phyloP scores from a whole-genome alignment of 1,140 invertebrate genomes.

The Gyrodactylus salaris region DNA sequence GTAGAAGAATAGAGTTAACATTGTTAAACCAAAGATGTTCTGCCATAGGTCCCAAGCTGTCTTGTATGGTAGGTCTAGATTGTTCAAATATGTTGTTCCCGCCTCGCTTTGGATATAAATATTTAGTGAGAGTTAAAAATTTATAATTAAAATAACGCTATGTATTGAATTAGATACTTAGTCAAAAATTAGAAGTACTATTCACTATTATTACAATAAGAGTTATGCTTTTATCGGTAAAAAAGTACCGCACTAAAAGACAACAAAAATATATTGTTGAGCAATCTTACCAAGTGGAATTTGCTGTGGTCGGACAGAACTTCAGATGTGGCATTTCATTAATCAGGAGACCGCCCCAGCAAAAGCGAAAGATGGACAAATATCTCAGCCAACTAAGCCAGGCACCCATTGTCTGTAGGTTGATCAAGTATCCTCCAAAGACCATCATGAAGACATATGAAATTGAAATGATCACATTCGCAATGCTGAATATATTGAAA shows the following conservation, averaged over 20 bases:
- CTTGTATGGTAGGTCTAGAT: slow-evolving; percentile 12
- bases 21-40: slow-evolving; percentile 12
- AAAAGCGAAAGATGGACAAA: slow-evolving; percentile 9
- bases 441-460: slow-evolving; percentile 7
- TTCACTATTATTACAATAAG: background rate
- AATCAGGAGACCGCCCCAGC: background rate
- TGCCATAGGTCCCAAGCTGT: slow-evolving; percentile 15
- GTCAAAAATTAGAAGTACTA: background rate
- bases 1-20: slow-evolving; percentile 12
- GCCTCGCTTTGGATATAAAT: background rate
- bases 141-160: background rate
- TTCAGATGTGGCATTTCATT: background rate
- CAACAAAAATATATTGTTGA: background rate
- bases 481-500: slow-evolving; percentile 8
- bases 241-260: background rate
- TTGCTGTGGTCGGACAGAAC: background rate
- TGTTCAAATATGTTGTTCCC: slow-evolving; percentile 12
- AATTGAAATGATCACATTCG: slow-evolving; percentile 4
- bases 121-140: background rate
- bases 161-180: background rate
- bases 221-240: background rate
- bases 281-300: background rate
- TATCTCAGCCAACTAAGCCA: slow-evolving; percentile 10
- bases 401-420: slow-evolving; percentile 6
- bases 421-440: slow-evolving; percentile 10